Percentiles rank a stretch among this genome's conserved stretches.
These are phyloP conservation scores for Narcine bancroftii DNA, from an alignment of 2,113 vertebrate species.

Conservation along the genomic window DNA sequence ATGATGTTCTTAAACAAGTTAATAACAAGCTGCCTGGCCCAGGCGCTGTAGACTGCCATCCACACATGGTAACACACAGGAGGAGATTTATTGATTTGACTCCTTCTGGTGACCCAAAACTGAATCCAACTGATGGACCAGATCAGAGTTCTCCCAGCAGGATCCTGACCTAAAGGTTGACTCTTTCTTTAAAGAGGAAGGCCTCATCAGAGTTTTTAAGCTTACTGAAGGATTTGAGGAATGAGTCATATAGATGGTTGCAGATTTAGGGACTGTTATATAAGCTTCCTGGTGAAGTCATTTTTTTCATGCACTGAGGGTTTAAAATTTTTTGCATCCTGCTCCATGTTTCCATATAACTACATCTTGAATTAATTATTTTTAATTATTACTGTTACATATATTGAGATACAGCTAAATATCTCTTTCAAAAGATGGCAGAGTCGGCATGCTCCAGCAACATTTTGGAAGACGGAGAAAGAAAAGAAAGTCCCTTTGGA, in stretches of 20 bases:
- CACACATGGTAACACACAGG: slow-evolving; percentile 10
- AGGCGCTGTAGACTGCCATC: background rate
- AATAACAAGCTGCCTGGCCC: background rate
- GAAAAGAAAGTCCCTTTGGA: no score
- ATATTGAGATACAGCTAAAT: no score
- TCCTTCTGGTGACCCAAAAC: slow-evolving; percentile 11
- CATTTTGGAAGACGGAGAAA: no score
- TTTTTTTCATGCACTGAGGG: background rate
- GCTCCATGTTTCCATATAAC: background rate
- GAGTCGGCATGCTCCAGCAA: no score
- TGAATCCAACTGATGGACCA: background rate
- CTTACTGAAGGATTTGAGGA: background rate
- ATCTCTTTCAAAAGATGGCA: no score
- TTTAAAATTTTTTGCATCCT: background rate
- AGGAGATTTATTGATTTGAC: slow-evolving; percentile 13
- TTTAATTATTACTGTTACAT: no score
- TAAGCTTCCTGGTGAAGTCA: background rate
- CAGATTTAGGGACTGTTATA: background rate
- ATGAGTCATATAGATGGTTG: background rate
- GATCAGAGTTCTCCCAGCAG: background rate
- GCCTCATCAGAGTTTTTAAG: background rate
- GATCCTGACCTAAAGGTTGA: background rate
- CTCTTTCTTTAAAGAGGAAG: background rate
- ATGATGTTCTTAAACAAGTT: background rate
- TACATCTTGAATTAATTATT: background rate